Evolutionary conservation across 2,113 vertebrate genomes (phyloP), one percentile per base, ranked within the genome.

Genomic region (Dryoscopus gambensis): DNA sequence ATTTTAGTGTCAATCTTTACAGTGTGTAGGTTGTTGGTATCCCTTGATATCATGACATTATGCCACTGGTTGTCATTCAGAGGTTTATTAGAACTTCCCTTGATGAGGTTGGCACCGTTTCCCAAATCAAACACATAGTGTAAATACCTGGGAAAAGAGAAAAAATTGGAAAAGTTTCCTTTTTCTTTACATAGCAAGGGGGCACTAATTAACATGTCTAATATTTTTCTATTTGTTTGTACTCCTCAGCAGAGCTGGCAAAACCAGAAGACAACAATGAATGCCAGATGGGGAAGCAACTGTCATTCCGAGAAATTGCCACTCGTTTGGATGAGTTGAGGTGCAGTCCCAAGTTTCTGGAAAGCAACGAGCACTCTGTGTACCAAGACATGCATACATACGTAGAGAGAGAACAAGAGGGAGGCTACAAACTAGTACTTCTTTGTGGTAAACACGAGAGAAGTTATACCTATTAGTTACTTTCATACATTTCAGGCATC

Each of bases 21-120:
- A 11, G 98, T 99, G 96, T 99, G 99, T 28, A 99, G 98, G 91
- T 99, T 99, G 98, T 98, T 99, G 90, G 98, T 99, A 96, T 99
- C 99, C 94, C 99, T 98, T 49, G 99, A 99, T 96, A 99, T 99
- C 97, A 99, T 99, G 71, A 99, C 99, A 19, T 99, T 99, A 95
- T 99, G 99, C 99, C 99, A 99, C 91, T 99, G 98, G 97, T 99
- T 99, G 98, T 99, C 99, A 30, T 99, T 99, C 83, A 99, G 98
- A 49, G 99, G 99, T 94, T 99, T 99, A 95, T 99, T 99, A 65
- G 99, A 99, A 97, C 99, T 99, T 86, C 99, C 99, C 97, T 99
- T 99, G 97, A 99, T 99, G 90, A 99, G 98, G 95, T 99, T 99
- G 69, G 99, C 99, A 97, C 99, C 99, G 7, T 99, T 99, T 71